Evolutionary conservation across 23 tunicate species (phyloP), one percentile per base, ranked within the genome.

Genomic region (Diplosoma virens): DNA sequence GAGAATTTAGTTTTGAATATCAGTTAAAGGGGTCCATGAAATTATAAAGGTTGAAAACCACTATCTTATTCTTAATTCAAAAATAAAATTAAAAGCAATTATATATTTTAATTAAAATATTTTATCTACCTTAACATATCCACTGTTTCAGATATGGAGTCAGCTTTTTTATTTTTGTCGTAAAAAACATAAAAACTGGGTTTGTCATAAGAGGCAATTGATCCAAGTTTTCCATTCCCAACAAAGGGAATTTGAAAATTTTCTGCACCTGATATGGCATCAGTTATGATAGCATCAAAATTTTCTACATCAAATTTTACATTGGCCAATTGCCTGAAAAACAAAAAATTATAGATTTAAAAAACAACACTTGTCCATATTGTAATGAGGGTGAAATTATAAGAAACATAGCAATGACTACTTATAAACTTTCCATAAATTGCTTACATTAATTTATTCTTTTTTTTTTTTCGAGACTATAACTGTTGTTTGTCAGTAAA

Each of bases 171-270:
- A 4, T 5, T 61, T 5, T 61, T 26, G 3, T 70, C 77, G 79
- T 72, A 74, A 54, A 84, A 67, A 37, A 90, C 11, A 37, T 66
- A 79, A 76, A 79, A 74, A 27, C 70, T 53, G 0, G 89, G 58
- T 21, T 79, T 35, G 16, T 85, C 78, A 61, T 86, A 79, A 24
- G 71, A 59, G 2, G 82, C 97, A 60, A 82, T 63, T 0, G 71
- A 33, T 0, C 79, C 97, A 18, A 92, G 33, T 35, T 81, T 82
- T 47, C 97, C 97, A 69, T 92, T 92, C 20, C 97, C 97, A 67
- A 92, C 92, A 71, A 92, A 85, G 32, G 86, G 86, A 25, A 85
- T 63, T 47, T 72, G 88, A 33, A 30, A 7, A 5, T 46, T 32
- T 2, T 64, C 81, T 26, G 18, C 47, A 33, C 73, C 69, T 14